A percentile compares a stretch with the other conserved stretches of the same genome.
Evolutionary conservation across 1,140 invertebrate genomes (phyloP).

Genomic region (Yoshiicerus persimilis): DNA sequence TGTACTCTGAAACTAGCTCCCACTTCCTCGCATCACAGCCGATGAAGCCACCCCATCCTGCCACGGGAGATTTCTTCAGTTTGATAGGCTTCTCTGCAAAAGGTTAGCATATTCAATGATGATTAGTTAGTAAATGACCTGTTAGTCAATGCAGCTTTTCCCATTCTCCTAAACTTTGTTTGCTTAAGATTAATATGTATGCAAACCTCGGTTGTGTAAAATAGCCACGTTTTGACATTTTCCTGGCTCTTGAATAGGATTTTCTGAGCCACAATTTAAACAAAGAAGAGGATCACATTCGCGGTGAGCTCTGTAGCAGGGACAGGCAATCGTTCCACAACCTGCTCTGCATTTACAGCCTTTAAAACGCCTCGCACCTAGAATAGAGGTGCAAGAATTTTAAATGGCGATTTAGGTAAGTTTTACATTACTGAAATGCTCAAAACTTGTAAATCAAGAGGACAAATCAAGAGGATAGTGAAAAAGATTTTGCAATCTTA

Average conservation of each 20-base stretch:
- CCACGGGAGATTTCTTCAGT: constrained; percentile 95
- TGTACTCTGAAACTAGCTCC: constrained; percentile 99
- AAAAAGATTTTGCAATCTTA: background rate
- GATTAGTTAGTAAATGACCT: background rate
- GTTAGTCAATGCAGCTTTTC: background rate
- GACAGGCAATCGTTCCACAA: constrained; percentile 98
- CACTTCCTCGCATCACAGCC: constrained; percentile 95
- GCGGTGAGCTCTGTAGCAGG: constrained; percentile 94
- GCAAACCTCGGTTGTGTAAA: constrained; percentile 82
- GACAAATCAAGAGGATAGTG: no score
- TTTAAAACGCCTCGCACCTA: constrained; percentile 92
- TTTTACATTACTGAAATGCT: no score
- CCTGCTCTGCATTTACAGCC: constrained; percentile 97
- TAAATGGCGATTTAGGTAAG: no score
- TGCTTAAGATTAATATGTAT: background rate
- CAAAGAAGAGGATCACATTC: constrained; percentile 99
- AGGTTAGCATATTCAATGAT: background rate
- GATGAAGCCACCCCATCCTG: constrained; percentile 98
- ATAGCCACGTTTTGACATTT: constrained; percentile 96
- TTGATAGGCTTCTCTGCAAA: constrained; percentile 76
- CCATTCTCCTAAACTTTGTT: background rate
- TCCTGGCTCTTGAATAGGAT: constrained; percentile 79
- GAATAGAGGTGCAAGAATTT: no score
- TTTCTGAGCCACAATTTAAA: constrained; percentile 90
- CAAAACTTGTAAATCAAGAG: no score